These are phyloP conservation scores for Mastigias papua DNA, from an alignment of 30 jellyfish, hydroid and myxozoan species.

Conservation along the genomic window DNA sequence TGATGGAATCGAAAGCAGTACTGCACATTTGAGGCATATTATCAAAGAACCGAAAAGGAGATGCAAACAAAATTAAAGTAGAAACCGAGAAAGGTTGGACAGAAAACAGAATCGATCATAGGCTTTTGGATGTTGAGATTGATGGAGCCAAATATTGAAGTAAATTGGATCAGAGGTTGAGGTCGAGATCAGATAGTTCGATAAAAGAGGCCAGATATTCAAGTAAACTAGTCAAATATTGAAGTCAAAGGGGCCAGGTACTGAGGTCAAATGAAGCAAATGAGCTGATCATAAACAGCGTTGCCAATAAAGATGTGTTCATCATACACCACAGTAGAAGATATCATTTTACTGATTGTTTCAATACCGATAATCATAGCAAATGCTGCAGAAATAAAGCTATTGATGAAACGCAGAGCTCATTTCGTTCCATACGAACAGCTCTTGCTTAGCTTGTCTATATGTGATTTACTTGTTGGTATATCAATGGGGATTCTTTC, in stretches of 20 bases:
- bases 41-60: too few relatives aligned
- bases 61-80: too few relatives aligned
- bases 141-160: too few relatives aligned
- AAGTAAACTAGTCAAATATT: background rate
- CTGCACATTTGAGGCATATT: too few relatives aligned
- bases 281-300: background rate
- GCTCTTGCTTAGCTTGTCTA: constrained; percentile 47
- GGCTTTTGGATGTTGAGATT: too few relatives aligned
- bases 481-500: constrained; percentile 3
- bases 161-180: too few relatives aligned
- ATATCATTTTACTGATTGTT: background rate
- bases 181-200: too few relatives aligned
- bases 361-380: constrained; percentile 19
- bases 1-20: too few relatives aligned
- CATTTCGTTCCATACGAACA: constrained; percentile 25
- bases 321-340: constrained; percentile 11
- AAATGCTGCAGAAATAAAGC: constrained; percentile 16
- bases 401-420: constrained; percentile 3
- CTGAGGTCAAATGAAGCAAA: background rate
- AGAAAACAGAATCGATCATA: too few relatives aligned
- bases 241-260: background rate
- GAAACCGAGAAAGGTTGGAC: too few relatives aligned
- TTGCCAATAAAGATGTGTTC: background rate
- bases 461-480: constrained; percentile 56
- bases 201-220: too few relatives aligned